A percentile compares a stretch with the other conserved stretches of the same genome.
These are phyloP conservation scores for Scolanthus callimorphus DNA, from an alignment of 92 coral and sea anemone genomes.

Conservation along the genomic window DNA sequence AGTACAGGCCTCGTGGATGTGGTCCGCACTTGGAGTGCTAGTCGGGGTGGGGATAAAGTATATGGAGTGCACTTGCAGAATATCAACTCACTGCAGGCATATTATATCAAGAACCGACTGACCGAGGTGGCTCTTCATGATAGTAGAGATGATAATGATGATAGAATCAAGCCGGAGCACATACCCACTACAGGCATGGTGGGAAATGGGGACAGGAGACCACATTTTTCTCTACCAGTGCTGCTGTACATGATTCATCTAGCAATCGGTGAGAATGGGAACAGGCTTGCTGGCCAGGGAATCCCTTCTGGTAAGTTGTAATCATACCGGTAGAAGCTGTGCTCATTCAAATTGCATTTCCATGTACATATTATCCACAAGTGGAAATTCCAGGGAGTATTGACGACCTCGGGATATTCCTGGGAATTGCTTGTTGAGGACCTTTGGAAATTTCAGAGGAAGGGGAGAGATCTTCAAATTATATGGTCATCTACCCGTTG, in stretches of 20 bases:
- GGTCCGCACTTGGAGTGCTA: slow-evolving; percentile 53
- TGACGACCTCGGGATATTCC: no score
- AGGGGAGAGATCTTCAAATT: no score
- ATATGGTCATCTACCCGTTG: no score
- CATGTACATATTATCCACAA: no score
- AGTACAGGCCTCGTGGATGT: slow-evolving; percentile 57
- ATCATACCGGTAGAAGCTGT: no score
- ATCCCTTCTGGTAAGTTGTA: slow-evolving; percentile 74
- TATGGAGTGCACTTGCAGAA: slow-evolving; percentile 93
- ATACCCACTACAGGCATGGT: slow-evolving; percentile 82
- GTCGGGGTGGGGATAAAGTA: slow-evolving; percentile 30
- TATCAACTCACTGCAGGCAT: slow-evolving; percentile 88
- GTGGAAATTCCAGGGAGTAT: no score
- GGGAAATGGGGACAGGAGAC: slow-evolving; percentile 54
- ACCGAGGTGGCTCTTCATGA: slow-evolving; percentile 33
- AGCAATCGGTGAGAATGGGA: slow-evolving; percentile 95
- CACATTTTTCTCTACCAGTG: slow-evolving; percentile 76
- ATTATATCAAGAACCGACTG: slow-evolving; percentile 60
- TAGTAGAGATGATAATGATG: slow-evolving; percentile 1
- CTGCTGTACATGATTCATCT: slow-evolving; percentile 85
- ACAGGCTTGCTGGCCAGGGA: slow-evolving; percentile 87
- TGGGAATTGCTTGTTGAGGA: no score
- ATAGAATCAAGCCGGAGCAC: slow-evolving; percentile 8
- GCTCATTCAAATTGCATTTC: no score
- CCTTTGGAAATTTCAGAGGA: no score